Evolutionary conservation across 2,113 vertebrate species (phyloP).

Genomic region (Pyrgilauda ruficollis): DNA sequence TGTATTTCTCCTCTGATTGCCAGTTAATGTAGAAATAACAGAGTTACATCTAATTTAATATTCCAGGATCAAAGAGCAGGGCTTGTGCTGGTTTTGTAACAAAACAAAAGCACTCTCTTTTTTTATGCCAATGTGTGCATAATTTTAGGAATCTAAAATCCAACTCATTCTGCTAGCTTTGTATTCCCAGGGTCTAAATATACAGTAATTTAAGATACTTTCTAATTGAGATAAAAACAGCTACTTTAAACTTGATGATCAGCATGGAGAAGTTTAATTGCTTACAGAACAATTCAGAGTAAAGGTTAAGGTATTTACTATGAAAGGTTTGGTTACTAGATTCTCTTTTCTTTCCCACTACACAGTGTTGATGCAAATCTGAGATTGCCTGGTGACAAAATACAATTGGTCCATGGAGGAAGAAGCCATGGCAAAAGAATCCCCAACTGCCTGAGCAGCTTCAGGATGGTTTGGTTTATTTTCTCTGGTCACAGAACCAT

Average conservation of each 20-base stretch:
- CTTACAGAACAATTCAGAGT: not conserved
- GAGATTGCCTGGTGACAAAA: not conserved
- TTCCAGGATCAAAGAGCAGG: not conserved
- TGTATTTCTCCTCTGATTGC: slow-evolving; percentile 9
- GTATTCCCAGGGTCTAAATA: not conserved
- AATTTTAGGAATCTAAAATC: not conserved
- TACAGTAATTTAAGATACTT: not conserved
- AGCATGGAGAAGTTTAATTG: not conserved
- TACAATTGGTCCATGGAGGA: not conserved
- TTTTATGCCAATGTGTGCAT: not conserved
- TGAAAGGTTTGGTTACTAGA: not conserved
- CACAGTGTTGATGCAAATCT: not conserved
- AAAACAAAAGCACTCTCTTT: not conserved
- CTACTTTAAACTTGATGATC: not conserved
- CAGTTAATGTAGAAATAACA: not conserved
- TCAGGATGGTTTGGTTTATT: not conserved
- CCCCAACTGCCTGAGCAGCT: not conserved
- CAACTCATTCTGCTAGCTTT: not conserved
- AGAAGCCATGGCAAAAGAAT: not conserved
- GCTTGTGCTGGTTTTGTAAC: not conserved
- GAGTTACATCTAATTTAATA: slow-evolving; percentile 5
- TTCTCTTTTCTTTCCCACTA: not conserved
- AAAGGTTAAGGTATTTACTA: not conserved
- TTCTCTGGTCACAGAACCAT: not conserved
- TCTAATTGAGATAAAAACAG: not conserved